Evolutionary conservation across 2,113 vertebrate genomes (phyloP).

Genomic region (Heterotis niloticus): DNA sequence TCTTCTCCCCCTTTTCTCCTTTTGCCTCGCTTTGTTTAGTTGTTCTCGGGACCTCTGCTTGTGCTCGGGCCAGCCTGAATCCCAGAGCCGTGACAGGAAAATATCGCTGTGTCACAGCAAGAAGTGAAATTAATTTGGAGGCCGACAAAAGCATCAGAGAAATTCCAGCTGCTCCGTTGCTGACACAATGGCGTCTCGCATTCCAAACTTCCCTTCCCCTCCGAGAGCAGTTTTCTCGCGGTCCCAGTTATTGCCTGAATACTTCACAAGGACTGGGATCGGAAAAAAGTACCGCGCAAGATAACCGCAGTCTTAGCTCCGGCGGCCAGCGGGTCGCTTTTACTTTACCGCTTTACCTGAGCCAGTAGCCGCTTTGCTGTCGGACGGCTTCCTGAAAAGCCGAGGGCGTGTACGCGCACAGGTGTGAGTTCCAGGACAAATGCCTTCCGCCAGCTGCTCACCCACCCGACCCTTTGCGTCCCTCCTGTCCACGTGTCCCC

Average conservation of each 20-base stretch:
- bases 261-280: conserved; percentile 1
- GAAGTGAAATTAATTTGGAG: conserved; percentile 64
- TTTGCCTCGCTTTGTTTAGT: conserved; percentile 37
- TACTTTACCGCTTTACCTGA: background rate
- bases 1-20: background rate
- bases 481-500: conserved; percentile 40
- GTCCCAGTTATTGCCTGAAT: conserved; percentile 8
- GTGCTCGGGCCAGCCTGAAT: conserved; percentile 53
- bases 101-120: conserved; percentile 61
- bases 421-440: conserved; percentile 34
- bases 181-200: conserved; percentile 41
- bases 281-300: background rate
- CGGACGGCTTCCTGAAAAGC: conserved; percentile 16
- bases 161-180: conserved; percentile 50
- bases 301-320: background rate
- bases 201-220: conserved; percentile 40
- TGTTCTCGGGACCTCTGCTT: conserved; percentile 51
- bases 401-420: background rate
- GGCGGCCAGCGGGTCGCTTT: background rate
- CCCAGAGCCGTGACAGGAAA: conserved; percentile 53
- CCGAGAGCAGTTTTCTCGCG: conserved; percentile 17
- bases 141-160: conserved; percentile 57
- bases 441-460: background rate
- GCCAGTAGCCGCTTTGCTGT: too few species aligned
- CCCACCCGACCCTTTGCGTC: conserved; percentile 28